These are phyloP conservation scores for Neoaliturus tenellus DNA, from an alignment of 2,888 invertebrate genomes.

Conservation along the genomic window DNA sequence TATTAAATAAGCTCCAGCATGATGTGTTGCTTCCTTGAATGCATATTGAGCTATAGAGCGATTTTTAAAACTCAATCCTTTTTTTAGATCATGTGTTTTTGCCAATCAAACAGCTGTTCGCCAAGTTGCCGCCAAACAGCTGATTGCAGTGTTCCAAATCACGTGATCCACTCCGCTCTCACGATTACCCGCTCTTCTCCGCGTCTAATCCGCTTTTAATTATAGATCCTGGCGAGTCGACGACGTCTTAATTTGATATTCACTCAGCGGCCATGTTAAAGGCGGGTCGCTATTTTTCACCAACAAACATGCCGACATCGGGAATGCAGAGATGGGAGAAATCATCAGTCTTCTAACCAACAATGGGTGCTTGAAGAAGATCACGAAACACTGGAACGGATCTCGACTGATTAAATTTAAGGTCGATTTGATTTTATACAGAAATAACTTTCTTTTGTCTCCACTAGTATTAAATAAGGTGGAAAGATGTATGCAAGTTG, in stretches of 20 bases:
- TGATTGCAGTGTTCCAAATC: conserved; percentile 28
- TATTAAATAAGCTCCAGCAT: no score
- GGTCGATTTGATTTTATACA: conserved; percentile 5
- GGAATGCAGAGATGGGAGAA: background rate
- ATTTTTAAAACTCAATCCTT: no score
- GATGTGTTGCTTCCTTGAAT: no score
- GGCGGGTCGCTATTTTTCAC: conserved; percentile 24
- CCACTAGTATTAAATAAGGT: no score
- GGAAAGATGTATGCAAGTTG: no score
- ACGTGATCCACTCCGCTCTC: conserved; percentile 20
- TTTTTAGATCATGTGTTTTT: no score
- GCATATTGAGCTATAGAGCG: no score
- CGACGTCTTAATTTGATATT: conserved; percentile 49
- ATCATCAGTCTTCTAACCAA: background rate
- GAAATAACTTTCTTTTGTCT: no score
- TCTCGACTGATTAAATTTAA: background rate
- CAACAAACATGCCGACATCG: background rate
- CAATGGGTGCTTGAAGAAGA: background rate
- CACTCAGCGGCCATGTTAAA: conserved; percentile 4
- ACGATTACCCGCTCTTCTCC: conserved; percentile 7
- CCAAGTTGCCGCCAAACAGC: conserved; percentile 29
- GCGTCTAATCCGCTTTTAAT: conserved; percentile 44
- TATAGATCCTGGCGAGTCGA: conserved; percentile 25
- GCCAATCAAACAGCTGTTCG: conserved; percentile 7
- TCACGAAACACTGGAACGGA: background rate